Evolutionary conservation across 2,797 vertebrate species (phyloP).

Genomic region (Spinibarbus caldwelli): DNA sequence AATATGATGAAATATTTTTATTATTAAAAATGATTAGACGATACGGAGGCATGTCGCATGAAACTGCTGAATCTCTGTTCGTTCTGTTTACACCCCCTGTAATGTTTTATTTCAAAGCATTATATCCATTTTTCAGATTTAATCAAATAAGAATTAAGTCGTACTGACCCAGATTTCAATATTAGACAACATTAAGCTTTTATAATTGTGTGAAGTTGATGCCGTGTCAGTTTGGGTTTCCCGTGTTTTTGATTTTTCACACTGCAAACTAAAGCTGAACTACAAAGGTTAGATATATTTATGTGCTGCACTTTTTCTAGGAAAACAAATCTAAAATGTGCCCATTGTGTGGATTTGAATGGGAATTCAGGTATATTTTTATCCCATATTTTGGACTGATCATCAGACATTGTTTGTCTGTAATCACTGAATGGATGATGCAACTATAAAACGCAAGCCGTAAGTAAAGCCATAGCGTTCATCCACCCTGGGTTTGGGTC

Average conservation of each 20-base stretch:
- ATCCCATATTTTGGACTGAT: not conserved
- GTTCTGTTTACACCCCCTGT: not conserved
- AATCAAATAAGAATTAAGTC: not conserved
- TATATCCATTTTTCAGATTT: not conserved
- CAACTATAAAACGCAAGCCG: not conserved
- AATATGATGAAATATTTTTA: not conserved
- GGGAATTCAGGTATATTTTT: not conserved
- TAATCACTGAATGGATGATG: not conserved
- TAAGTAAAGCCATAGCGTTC: slow-evolving; percentile 17
- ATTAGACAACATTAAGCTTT: not conserved
- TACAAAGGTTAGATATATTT: not conserved
- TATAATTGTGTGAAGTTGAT: not conserved
- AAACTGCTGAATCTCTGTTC: slow-evolving; percentile 5
- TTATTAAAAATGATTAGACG: not conserved
- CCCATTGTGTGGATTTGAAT: not conserved
- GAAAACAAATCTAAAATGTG: not conserved
- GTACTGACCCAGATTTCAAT: not conserved
- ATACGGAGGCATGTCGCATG: not conserved
- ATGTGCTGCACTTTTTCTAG: not conserved
- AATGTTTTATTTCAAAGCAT: not conserved
- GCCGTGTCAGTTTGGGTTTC: not conserved
- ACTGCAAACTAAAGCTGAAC: not conserved
- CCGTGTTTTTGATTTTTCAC: no score
- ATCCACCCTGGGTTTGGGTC: not conserved
- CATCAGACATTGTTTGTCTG: not conserved